A percentile compares a stretch with the other conserved stretches of the same genome.
These are phyloP conservation scores for Crioceris asparagi DNA, from an alignment of 2,888 invertebrate genomes.

Conservation along the genomic window DNA sequence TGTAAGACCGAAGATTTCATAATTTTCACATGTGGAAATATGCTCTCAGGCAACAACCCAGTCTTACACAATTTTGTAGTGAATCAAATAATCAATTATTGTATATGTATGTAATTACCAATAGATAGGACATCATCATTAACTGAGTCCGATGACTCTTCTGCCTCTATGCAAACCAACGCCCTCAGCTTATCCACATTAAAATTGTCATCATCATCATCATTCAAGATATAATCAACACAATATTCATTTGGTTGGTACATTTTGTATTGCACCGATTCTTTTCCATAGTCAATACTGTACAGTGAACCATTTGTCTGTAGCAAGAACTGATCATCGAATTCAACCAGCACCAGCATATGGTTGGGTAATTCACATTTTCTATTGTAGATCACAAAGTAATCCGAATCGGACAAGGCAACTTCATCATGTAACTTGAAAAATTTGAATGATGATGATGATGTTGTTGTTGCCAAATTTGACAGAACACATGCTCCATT, in stretches of 20 bases:
- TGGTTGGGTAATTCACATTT: slow-evolving; percentile 4
- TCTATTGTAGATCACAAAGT: slow-evolving; percentile 4
- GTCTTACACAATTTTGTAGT: too few species aligned
- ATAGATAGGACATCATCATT: too few species aligned
- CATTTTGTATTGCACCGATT: slow-evolving; percentile 5
- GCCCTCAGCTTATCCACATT: background rate
- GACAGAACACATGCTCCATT: slow-evolving; percentile 2
- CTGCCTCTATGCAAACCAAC: too few species aligned
- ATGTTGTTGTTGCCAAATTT: background rate
- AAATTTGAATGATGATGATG: too few species aligned
- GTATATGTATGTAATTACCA: background rate
- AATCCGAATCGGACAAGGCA: background rate
- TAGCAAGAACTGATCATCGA: slow-evolving; percentile 13
- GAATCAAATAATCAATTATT: background rate
- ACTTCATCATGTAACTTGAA: slow-evolving; percentile 1
- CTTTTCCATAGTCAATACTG: slow-evolving; percentile 5
- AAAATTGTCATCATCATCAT: background rate
- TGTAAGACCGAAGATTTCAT: too few species aligned
- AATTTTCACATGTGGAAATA: too few species aligned
- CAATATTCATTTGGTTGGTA: slow-evolving; percentile 13
- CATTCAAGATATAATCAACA: slow-evolving; percentile 9
- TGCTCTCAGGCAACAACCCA: too few species aligned
- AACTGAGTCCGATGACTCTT: too few species aligned
- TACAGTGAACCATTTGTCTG: slow-evolving; percentile 15
- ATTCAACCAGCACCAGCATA: slow-evolving; percentile 1